phyloP scores from a whole-genome alignment of 2,113 vertebrate genomes.

The Eubucco bourcierii region DNA sequence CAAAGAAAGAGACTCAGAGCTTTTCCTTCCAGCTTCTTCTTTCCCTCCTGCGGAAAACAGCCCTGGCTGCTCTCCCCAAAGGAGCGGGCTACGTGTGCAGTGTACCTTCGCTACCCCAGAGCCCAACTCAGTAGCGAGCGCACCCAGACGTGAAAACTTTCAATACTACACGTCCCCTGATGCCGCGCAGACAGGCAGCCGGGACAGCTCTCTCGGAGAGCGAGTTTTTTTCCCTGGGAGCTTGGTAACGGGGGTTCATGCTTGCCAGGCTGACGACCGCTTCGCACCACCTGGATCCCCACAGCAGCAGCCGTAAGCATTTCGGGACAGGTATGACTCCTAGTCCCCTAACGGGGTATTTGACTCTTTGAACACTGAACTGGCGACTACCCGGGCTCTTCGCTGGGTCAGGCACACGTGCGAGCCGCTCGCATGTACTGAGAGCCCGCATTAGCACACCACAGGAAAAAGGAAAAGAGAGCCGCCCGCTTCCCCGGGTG shows the following conservation, averaged over 20 bases:
- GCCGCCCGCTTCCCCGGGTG: fast-evolving
- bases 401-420: not conserved
- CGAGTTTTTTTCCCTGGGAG: not conserved
- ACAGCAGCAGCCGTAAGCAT: fast-evolving
- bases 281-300: not conserved
- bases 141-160: fast-evolving
- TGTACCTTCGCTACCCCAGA: fast-evolving
- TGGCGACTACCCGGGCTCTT: not conserved
- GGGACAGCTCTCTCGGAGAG: fast-evolving
- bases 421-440: fast-evolving
- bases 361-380: fast-evolving
- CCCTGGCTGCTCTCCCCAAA: not conserved
- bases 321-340: not conserved
- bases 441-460: fast-evolving
- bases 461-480: fast-evolving
- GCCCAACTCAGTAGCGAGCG: fast-evolving
- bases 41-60: no score
- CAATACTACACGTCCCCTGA: fast-evolving
- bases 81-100: not conserved
- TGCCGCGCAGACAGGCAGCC: not conserved
- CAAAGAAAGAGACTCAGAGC: not conserved
- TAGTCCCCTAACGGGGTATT: fast-evolving
- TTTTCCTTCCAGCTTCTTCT: not conserved
- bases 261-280: no score
- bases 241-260: fast-evolving